Base-by-base conservation (phyloP, 1,140 invertebrate genomes). In the Radopholus similis region DNA sequence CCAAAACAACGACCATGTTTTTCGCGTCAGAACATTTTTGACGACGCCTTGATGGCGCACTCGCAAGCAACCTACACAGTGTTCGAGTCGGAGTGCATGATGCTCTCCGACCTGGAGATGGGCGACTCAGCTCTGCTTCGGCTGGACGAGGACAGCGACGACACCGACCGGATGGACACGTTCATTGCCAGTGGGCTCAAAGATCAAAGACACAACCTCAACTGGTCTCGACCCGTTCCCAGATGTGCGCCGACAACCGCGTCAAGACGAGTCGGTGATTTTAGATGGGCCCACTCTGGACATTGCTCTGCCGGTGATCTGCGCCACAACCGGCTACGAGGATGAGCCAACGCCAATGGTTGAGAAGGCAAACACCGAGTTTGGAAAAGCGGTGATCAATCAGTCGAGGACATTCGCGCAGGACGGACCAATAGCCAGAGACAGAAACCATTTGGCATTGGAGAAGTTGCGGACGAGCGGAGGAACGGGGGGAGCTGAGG, bases 51-150 rank as follows among this genome's bases (percentile, higher is more conserved):
- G 38, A 66, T 66, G 64, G 54, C 54, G 21, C 56, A 66, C 28
- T 66, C 64, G 9, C 51, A 66, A n/a, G 40, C 38, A 18, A 66
- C 64, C 2, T 66, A 66, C 35, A 66, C 54, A 13, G 64, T 66
- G 0, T 44, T 47, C 32, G 55, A 66, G 23, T 66, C 64, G 5
- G 64, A 64, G 35, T 66, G 64, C 28, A 32, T 55, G 38, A 66
- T 66, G 64, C 40, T 66, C 4, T 40, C 51, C 18, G 64, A 66
- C 35, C 13, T 66, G 30, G 64, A 66, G 26, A n/a, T 66, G 32
- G 58, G 35, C n/a, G 64, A 66, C 18, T 35, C 54, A n/a, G 40
- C 32, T 1, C 8, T 66, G 23, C 51, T 66, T 30, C 28, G 64
- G 34, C 34, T 66, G 11, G 64, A 66, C 28, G 64, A 66, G 13